These are phyloP conservation scores for Parazoanthus swiftii DNA, from an alignment of 92 coral and sea anemone genomes.

Conservation along the genomic window DNA sequence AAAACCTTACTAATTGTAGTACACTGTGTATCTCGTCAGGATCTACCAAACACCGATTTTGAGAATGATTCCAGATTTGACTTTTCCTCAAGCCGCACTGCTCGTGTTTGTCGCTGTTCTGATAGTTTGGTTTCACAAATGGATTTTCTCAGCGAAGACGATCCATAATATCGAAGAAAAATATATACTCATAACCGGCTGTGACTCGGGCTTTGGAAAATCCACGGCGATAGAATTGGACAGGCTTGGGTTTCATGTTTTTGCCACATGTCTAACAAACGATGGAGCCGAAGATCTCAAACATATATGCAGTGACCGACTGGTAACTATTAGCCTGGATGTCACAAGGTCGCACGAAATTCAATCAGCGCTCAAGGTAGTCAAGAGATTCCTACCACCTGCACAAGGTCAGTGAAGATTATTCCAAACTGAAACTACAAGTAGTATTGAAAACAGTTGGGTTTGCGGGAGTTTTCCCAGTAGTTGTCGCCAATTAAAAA, in stretches of 20 bases:
- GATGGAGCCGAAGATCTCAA: constrained; percentile 62
- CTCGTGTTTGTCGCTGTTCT: background rate
- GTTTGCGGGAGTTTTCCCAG: too few species aligned
- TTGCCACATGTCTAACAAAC: constrained; percentile 86
- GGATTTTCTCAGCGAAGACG: constrained; percentile 1
- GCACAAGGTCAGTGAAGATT: constrained; percentile 52
- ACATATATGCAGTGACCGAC: constrained; percentile 58
- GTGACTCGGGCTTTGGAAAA: constrained; percentile 90
- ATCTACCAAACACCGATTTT: constrained; percentile 8
- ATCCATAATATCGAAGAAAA: constrained; percentile 43
- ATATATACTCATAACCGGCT: constrained; percentile 81
- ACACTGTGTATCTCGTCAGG: background rate
- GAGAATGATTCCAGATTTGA: constrained; percentile 18
- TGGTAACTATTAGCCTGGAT: constrained; percentile 66
- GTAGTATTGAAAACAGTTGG: too few species aligned
- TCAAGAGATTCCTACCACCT: constrained; percentile 47
- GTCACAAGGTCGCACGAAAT: constrained; percentile 70
- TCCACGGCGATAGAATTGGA: constrained; percentile 77
- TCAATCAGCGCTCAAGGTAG: constrained; percentile 49
- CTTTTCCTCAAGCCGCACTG: background rate
- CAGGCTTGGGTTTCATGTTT: constrained; percentile 75
- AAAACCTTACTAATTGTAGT: background rate
- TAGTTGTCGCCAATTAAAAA: too few species aligned
- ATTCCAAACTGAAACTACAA: too few species aligned
- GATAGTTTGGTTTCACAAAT: constrained; percentile 35